These are phyloP conservation scores for Leguminivora glycinivorella DNA, from an alignment of 1,140 invertebrate genomes.

Conservation along the genomic window DNA sequence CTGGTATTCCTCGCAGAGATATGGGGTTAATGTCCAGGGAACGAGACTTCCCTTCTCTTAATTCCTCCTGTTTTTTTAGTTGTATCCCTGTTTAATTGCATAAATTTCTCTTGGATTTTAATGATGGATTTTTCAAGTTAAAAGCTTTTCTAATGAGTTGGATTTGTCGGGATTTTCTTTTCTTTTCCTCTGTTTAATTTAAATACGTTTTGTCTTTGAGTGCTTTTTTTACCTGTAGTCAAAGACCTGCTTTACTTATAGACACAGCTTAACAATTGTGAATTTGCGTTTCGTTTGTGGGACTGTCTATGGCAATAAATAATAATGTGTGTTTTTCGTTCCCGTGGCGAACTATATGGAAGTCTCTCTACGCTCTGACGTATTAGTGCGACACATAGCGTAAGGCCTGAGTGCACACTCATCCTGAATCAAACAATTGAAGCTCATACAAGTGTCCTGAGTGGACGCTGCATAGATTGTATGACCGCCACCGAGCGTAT, in stretches of 20 bases:
- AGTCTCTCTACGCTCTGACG: too few relatives aligned
- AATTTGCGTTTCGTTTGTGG: too few relatives aligned
- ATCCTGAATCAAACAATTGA: too few relatives aligned
- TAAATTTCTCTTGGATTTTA: constrained; percentile 18
- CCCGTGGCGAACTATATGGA: too few relatives aligned
- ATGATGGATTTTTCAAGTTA: constrained; percentile 23
- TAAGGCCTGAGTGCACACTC: too few relatives aligned
- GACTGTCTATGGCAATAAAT: too few relatives aligned
- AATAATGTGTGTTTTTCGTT: too few relatives aligned
- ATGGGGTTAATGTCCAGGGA: constrained; percentile 30
- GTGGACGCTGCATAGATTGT: too few relatives aligned
- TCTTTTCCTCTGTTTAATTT: background rate
- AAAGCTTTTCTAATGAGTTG: constrained; percentile 24
- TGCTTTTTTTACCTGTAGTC: background rate
- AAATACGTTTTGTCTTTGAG: background rate
- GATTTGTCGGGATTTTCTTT: constrained; percentile 13
- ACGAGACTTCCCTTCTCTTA: constrained; percentile 15
- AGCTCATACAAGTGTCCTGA: too few relatives aligned
- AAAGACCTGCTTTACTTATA: background rate
- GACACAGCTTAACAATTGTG: too few relatives aligned
- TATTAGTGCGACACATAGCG: too few relatives aligned
- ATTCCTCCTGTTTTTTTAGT: constrained; percentile 11
- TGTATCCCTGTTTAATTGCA: constrained; percentile 26
- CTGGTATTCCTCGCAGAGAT: constrained; percentile 15
- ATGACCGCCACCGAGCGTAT: too few relatives aligned